Percentiles rank a stretch among this genome's conserved stretches.
phyloP scores from a whole-genome alignment of 92 coral and sea anemone genomes.

The Porites cylindrica region DNA sequence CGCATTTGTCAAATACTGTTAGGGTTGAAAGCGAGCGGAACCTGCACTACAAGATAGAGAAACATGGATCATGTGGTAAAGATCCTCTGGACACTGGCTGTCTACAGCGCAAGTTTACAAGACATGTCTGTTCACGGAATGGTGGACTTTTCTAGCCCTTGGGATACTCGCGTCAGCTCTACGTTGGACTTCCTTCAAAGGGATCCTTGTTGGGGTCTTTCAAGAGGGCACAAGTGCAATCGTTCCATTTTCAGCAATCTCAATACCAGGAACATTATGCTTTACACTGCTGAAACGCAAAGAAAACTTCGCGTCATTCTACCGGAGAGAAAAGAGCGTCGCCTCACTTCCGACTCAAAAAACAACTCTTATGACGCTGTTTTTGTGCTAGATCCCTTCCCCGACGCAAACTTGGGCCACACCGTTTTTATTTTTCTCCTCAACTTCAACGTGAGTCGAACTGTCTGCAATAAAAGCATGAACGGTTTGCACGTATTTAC shows the following conservation, averaged over 20 bases:
- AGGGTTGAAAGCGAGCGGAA: slow-evolving; percentile 28
- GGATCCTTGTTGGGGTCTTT: slow-evolving; percentile 77
- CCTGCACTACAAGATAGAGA: neutral
- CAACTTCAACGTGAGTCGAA: slow-evolving; percentile 63
- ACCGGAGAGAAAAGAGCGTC: slow-evolving; percentile 72
- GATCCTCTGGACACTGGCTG: neutral
- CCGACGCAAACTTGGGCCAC: slow-evolving; percentile 93
- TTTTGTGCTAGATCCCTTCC: slow-evolving; percentile 92
- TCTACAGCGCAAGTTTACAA: slow-evolving; percentile 9
- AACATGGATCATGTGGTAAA: slow-evolving; percentile 22
- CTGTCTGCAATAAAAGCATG: slow-evolving; percentile 61
- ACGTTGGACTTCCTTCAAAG: slow-evolving; percentile 71
- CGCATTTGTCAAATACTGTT: slow-evolving; percentile 27
- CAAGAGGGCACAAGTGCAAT: slow-evolving; percentile 69
- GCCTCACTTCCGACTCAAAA: slow-evolving; percentile 47
- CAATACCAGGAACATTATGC: slow-evolving; percentile 75
- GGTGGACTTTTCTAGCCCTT: slow-evolving; percentile 15
- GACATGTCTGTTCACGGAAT: slow-evolving; percentile 6
- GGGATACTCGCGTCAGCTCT: slow-evolving; percentile 82
- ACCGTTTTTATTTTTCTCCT: slow-evolving; percentile 87
- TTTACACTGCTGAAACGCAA: slow-evolving; percentile 80
- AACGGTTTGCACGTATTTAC: slow-evolving; percentile 65
- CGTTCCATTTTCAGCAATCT: slow-evolving; percentile 40
- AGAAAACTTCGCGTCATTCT: slow-evolving; percentile 66
- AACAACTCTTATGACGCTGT: slow-evolving; percentile 77